Evolutionary conservation across 2,888 invertebrate species (phyloP), one percentile per base, ranked within the genome.

Genomic region (Aphrophora alni): DNA sequence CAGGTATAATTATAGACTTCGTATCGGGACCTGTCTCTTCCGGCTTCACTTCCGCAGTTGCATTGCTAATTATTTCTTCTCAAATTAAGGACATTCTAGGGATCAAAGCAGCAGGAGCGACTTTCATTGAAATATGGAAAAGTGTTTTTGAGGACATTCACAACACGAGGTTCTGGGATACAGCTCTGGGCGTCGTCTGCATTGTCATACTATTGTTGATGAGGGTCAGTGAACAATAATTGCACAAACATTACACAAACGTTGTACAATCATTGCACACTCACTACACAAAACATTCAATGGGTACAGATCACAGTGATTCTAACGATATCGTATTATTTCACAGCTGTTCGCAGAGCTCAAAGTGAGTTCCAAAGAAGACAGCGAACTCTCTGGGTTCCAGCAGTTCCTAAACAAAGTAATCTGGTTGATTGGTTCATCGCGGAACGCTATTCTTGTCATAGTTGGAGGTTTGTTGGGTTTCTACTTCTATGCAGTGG

Each of bases 21-120:
- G 95, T 97, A 38, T 96, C 96, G 0, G 95, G 95, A 0, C 96
- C 97, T 0, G 97, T 97, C 0, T 94, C 95, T 0, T 95, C 95
- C 0, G 96, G 96, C 17, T 97, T 97, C 88, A 97, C 97, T 1
- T 96, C 96, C 0, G 97, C 97, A 1, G 97, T 96, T 14, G 96
- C 97, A 38, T 90, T 97, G 75, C 95, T 97, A 86, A 97, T 97
- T 85, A 93, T 96, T 68, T 94, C 95, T 0, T 96, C 96, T n/a
- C 97, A 97, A 89, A 90, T 96, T 26, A 96, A 96, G 88, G 95
- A 95, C 87, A 89, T 96, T 76, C 90, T 96, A 77, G 95, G 95
- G 0, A 93, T 96, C 85, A 85, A 89, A 24, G 94, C 93, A 17
- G 90, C 90, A 59, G 95, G 95, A 25, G 90, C 92, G 51, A 96